Percentiles rank a stretch among this genome's conserved stretches.
phyloP scores from a whole-genome alignment of 2,797 vertebrate species.

The Parauchenoglanis ngamensis region DNA sequence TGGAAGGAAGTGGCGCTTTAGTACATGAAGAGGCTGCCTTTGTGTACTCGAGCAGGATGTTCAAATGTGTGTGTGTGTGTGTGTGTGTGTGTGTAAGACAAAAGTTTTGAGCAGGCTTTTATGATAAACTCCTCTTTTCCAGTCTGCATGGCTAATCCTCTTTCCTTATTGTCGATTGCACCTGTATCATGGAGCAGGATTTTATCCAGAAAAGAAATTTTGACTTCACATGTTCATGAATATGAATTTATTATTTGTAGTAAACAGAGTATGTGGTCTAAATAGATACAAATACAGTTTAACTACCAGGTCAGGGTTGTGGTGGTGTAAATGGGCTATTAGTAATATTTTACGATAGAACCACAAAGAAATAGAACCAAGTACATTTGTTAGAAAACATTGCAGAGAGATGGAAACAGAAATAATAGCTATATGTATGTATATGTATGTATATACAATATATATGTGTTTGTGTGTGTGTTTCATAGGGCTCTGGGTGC shows the following conservation, averaged over 20 bases:
- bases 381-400: not conserved
- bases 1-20: conserved; percentile 27
- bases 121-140: not conserved
- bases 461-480: conserved; percentile 14
- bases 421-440: not conserved
- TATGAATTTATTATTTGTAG: not conserved
- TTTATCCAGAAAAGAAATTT: not conserved
- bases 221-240: not conserved
- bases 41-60: conserved; percentile 27
- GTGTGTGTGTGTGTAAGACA: not conserved
- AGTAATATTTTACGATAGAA: not conserved
- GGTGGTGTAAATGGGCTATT: not conserved
- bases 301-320: not conserved
- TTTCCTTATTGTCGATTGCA: not conserved
- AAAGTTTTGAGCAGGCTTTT: not conserved
- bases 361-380: not conserved
- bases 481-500: conserved; percentile 88
- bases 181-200: not conserved
- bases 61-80: conserved; percentile 16
- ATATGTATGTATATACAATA: not conserved
- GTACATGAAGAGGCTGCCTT: conserved; percentile 36
- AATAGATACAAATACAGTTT: not conserved
- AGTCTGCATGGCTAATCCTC: conserved; percentile 70
- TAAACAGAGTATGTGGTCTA: not conserved
- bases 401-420: not conserved